Base-by-base conservation (phyloP, 2,797 vertebrate species). In the Cryptoblepharus egeriae region DNA sequence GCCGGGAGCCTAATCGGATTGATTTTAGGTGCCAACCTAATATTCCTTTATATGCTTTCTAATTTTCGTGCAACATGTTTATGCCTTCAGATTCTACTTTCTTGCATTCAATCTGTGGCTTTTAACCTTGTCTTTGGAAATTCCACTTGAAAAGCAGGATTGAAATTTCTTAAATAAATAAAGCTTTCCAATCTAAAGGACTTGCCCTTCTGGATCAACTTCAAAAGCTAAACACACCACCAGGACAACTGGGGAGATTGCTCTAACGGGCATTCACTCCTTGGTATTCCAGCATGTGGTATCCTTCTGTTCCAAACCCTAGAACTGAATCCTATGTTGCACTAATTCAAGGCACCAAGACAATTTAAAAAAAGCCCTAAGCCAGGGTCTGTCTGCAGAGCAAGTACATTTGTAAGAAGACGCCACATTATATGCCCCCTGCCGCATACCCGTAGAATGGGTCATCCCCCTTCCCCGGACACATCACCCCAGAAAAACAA, bases 401-500 rank as follows among this genome's bases (percentile, higher is more conserved):
- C 72, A 88, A 88, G 87, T 78, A 88, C 91, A 91, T 88, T 93
- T 91, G 91, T 85, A 94, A 88, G 89, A 91, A 92, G 90, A 93
- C 87, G 89, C 88, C 89, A 86, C 87, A 87, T 92, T 92, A 87
- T 90, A 91, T 84, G 91, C 90, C 90, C 92, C 92, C 90, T 91
- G n/a, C n/a, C n/a, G n/a, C n/a, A n/a, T n/a, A n/a, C n/a, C n/a
- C n/a, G n/a, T n/a, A n/a, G n/a, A n/a, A n/a, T n/a, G n/a, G n/a
- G n/a, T 91, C 85, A 65, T 84, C 64, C 4, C 12, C 30, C 7
- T 4, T 12, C 13, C 71, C 32, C 26, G 86, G 89, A 90, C 88
- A 89, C 93, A 92, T 93, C 92, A 86, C 92, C 87, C 87, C 93
- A 92, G 92, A 52, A 52, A n/a, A 89, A 91, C 90, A 89, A 80